Percentiles rank a stretch among this genome's conserved stretches.
These are phyloP conservation scores for Perizoma flavofasciatum DNA, from an alignment of 2,888 invertebrate genomes.

Conservation along the genomic window DNA sequence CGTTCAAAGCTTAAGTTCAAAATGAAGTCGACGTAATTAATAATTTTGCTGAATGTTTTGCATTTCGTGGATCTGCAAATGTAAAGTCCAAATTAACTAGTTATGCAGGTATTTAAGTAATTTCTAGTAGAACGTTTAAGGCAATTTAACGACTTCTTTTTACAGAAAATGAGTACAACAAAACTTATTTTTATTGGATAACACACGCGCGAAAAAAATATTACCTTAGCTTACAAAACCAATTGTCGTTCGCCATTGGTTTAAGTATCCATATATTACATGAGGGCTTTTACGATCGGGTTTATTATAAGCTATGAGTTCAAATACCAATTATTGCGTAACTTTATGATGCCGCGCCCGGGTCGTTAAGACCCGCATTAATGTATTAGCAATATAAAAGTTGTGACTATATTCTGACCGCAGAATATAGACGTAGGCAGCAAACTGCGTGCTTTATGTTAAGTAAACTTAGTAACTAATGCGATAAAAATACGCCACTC, in stretches of 20 bases:
- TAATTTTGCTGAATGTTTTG: conserved; percentile 19
- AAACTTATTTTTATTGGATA: conserved; percentile 34
- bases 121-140: not conserved
- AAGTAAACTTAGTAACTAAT: conserved; percentile 10
- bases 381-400: conserved; percentile 58
- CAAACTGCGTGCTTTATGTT: too few species aligned
- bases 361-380: conserved; percentile 69
- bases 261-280: conserved; percentile 29
- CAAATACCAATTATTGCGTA: conserved; percentile 50
- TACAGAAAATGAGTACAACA: conserved; percentile 35
- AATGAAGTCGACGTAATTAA: conserved; percentile 14
- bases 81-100: not conserved
- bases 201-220: conserved; percentile 42
- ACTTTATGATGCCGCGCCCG: conserved; percentile 58
- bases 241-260: conserved; percentile 22
- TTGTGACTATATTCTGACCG: conserved; percentile 5
- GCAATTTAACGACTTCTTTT: conserved; percentile 31
- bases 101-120: not conserved
- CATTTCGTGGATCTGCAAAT: conserved; percentile 18
- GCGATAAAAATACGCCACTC: too few species aligned
- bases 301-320: conserved; percentile 23
- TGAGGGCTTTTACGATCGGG: conserved; percentile 27
- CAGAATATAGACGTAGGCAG: too few species aligned
- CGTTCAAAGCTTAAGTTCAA: not conserved
- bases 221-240: conserved; percentile 41